Percentiles rank a stretch among this genome's conserved stretches.
phyloP scores from a whole-genome alignment of 2,888 invertebrate species.

The Hydrotaea diabolus region DNA sequence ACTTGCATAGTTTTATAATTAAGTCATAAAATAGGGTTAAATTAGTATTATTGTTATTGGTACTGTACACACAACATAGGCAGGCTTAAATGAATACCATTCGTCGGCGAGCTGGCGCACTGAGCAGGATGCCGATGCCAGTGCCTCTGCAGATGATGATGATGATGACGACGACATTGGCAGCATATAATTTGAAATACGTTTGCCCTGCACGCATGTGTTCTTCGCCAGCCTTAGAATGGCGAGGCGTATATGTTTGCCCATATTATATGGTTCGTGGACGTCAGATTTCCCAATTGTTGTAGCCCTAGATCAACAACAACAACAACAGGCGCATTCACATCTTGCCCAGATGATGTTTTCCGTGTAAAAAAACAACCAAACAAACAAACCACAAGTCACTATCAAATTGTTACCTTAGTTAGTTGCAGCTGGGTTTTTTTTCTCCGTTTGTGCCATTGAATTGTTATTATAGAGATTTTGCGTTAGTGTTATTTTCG shows the following conservation, averaged over 20 bases:
- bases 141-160: no score
- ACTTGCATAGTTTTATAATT: slow-evolving; percentile 70
- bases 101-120: no score
- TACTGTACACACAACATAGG: slow-evolving; percentile 21
- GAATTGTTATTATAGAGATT: slow-evolving; percentile 57
- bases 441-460: slow-evolving; percentile 30
- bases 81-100: neutral
- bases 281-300: neutral
- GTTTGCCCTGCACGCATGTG: slow-evolving; percentile 66
- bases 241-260: neutral
- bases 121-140: neutral
- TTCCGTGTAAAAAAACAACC: no score
- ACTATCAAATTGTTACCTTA: slow-evolving; percentile 28
- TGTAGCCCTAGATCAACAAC: neutral
- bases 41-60: slow-evolving; percentile 73
- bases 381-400: slow-evolving; percentile 11
- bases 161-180: slow-evolving; percentile 4
- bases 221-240: no score
- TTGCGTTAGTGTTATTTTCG: slow-evolving; percentile 59
- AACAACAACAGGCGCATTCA: neutral
- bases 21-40: slow-evolving; percentile 75
- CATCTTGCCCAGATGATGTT: no score
- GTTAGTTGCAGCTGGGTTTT: slow-evolving; percentile 33
- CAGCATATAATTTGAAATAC: slow-evolving; percentile 59
- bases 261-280: neutral